These are phyloP conservation scores for Monochamus saltuarius DNA, from an alignment of 1,140 invertebrate genomes.

Conservation along the genomic window DNA sequence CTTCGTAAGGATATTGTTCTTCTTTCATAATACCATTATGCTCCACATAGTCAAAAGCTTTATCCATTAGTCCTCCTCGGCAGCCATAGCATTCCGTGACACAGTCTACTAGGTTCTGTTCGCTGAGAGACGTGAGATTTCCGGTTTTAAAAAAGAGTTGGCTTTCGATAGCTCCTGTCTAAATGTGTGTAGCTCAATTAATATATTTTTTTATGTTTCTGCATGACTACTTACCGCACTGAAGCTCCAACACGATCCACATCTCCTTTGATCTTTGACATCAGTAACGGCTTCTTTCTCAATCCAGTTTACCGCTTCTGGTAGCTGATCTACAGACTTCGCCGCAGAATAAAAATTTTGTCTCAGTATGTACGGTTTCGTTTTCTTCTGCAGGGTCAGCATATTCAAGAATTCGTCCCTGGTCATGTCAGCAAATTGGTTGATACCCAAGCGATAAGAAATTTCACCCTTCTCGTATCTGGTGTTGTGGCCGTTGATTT, in stretches of 20 bases:
- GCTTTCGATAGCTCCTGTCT: constrained; percentile 66
- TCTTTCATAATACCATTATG: constrained; percentile 17
- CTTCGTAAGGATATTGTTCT: constrained; percentile 19
- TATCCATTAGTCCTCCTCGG: constrained; percentile 42
- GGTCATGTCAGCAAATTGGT: constrained; percentile 83
- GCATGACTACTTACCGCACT: constrained; percentile 59
- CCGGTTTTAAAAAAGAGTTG: constrained; percentile 70
- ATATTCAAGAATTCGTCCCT: constrained; percentile 71
- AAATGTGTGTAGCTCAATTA: not conserved
- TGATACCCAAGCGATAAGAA: constrained; percentile 67
- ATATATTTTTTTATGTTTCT: not conserved
- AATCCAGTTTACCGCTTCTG: constrained; percentile 80
- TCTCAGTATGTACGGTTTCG: not conserved
- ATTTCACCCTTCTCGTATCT: constrained; percentile 65
- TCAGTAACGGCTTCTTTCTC: constrained; percentile 78
- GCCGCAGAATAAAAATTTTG: not conserved
- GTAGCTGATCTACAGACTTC: constrained; percentile 51
- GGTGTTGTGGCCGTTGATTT: constrained; percentile 81
- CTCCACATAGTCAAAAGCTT: constrained; percentile 11
- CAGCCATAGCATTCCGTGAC: constrained; percentile 68
- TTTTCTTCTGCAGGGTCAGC: not conserved
- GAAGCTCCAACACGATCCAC: constrained; percentile 92
- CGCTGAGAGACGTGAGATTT: constrained; percentile 63
- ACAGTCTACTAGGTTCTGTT: constrained; percentile 83
- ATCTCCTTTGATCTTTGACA: constrained; percentile 88